Conservation (phyloP, 2,113 vertebrate species). For the Heptranchias perlo region DNA sequence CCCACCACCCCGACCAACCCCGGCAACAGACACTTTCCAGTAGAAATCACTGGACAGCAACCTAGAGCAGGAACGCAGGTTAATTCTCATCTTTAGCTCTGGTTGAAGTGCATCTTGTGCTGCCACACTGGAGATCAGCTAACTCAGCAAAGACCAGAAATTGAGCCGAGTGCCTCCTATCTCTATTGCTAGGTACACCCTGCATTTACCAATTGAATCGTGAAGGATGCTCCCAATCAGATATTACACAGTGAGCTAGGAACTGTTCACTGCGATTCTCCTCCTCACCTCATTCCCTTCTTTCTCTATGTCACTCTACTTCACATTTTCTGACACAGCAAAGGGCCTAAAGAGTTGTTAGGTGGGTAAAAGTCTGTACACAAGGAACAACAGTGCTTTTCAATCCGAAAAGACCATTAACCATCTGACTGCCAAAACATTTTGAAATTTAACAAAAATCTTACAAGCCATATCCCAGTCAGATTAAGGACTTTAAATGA, state of each 20-base stretch:
- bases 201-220: not conserved
- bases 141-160: too few relatives aligned
- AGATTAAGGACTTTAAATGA: not conserved
- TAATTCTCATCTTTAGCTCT: not conserved
- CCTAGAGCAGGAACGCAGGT: not conserved
- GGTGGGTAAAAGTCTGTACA: not conserved
- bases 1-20: too few relatives aligned
- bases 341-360: not conserved
- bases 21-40: not conserved
- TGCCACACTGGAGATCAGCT: not conserved
- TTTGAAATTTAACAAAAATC: not conserved
- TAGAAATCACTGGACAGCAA: not conserved
- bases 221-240: not conserved
- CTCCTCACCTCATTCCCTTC: not conserved
- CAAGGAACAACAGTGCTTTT: not conserved
- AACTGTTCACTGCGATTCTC: not conserved
- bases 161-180: not conserved
- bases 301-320: too few relatives aligned
- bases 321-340: not conserved
- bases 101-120: not conserved
- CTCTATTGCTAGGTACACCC: not conserved
- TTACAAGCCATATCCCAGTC: not conserved
- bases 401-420: not conserved
- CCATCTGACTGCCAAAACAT: not conserved
- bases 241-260: not conserved